A percentile compares a stretch with the other conserved stretches of the same genome.
Conservation (phyloP, 2,797 vertebrate species). For the Sphenopsis melanotis region DNA sequence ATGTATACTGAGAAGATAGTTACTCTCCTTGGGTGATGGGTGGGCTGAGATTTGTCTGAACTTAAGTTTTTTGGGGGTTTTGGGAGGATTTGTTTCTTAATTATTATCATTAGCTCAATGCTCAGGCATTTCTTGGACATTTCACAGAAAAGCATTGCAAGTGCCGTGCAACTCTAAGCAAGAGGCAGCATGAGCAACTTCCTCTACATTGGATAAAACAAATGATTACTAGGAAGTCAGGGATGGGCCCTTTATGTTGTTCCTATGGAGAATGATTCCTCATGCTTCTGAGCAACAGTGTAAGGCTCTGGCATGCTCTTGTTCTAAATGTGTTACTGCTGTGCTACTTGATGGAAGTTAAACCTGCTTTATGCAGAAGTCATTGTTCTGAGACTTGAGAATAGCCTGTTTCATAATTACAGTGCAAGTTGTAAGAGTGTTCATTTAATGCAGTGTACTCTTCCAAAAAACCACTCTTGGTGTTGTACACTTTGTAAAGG, state of each 20-base stretch:
- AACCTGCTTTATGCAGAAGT: neutral
- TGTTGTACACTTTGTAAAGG: neutral
- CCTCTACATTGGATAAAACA: neutral
- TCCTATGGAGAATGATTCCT: neutral
- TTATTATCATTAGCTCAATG: neutral
- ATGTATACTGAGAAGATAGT: neutral
- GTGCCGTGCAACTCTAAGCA: neutral
- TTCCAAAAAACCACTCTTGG: neutral
- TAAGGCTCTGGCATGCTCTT: neutral
- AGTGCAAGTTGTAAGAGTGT: neutral
- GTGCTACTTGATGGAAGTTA: neutral
- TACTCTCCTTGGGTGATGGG: neutral
- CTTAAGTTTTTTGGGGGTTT: rapidly evolving
- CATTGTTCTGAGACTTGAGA: neutral
- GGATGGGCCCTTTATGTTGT: neutral
- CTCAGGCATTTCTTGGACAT: neutral
- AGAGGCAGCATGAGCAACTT: neutral
- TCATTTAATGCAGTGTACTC: neutral
- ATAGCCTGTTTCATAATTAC: slow-evolving; percentile 16
- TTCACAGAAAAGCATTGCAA: neutral
- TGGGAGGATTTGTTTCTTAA: neutral
- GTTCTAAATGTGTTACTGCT: neutral
- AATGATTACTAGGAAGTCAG: neutral
- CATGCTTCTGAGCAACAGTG: neutral
- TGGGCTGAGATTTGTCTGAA: neutral